Conservation (phyloP, 2,888 invertebrate species). For the Sthenelais limicola region DNA sequence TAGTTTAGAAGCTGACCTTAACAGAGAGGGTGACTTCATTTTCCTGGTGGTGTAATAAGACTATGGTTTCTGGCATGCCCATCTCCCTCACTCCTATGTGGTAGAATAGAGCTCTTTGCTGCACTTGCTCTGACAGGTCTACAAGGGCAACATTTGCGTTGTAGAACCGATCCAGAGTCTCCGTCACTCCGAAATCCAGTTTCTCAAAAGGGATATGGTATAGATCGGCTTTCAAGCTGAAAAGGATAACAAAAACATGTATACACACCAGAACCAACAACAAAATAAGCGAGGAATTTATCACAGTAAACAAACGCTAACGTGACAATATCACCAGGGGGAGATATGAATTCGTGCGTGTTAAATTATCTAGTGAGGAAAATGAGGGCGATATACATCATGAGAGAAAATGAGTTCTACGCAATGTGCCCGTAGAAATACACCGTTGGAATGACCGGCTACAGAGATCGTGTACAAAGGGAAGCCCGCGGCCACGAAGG, state of each 20-base stretch:
- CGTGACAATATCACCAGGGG: too few relatives aligned
- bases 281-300: too few relatives aligned
- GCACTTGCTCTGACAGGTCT: slow-evolving; percentile 87
- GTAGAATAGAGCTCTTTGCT: slow-evolving; percentile 95
- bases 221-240: slow-evolving; percentile 62
- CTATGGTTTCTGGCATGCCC: slow-evolving; percentile 93
- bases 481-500: too few relatives aligned
- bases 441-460: too few relatives aligned
- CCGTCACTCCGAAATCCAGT: slow-evolving; percentile 96
- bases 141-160: slow-evolving; percentile 98
- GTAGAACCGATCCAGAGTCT: slow-evolving; percentile 94
- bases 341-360: too few relatives aligned
- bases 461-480: too few relatives aligned
- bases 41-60: slow-evolving; percentile 78
- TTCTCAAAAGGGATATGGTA: slow-evolving; percentile 82
- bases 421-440: too few relatives aligned
- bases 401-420: too few relatives aligned
- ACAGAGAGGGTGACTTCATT: slow-evolving; percentile 88
- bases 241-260: slow-evolving; percentile 3
- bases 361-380: too few relatives aligned
- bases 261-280: not conserved
- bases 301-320: too few relatives aligned
- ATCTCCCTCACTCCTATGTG: slow-evolving; percentile 98
- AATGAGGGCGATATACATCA: too few relatives aligned
- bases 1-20: slow-evolving; percentile 78